Base-by-base conservation (phyloP, 1,140 invertebrate species). In the Calliopsis andreniformis region DNA sequence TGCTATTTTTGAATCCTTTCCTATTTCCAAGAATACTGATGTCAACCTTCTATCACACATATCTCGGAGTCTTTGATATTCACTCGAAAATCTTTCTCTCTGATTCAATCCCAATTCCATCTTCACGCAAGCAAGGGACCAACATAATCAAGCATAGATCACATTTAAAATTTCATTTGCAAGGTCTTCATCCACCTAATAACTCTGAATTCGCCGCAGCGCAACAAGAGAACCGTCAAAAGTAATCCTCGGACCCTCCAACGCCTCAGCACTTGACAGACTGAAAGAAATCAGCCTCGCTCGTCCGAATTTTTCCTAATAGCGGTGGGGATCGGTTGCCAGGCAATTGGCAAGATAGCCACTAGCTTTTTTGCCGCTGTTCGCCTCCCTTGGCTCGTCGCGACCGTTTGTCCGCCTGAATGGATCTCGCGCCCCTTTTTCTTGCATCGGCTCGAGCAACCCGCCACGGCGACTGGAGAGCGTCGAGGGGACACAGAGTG, bases 361-460 rank as follows among this genome's bases (percentile, higher is more conserved):
- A 45, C 47, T 73, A 45, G 62, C 49, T 62, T 82, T 75, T 75
- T 67, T 42, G 2, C 20, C 10, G n/a, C 53, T n/a, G 39, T 61
- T 51, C 35, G 71, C 69, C 51, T 45, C 55, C 43, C 45, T 77
- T 70, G 51, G 58, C 64, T 72, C 70, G 56, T 71, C 73, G 71
- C 56, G 58, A 76, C 59, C 80, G 68, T 84, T 84, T 83, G 80
- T 84, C 82, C 82, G 61, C 66, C 67, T 84, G 77, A 63, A 79
- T 83, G 49, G 78, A 82, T 42, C 56, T 76, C 56, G 76, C 59
- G 66, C 69, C 66, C 42, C 49, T 59, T 67, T 64, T 81, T 70
- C 67, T 56, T 28, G 66, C 51, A n/a, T 80, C 72, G 66, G 23
- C 30, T 55, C 56, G 16, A 20, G 16, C 30, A 35, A 35, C 20